Base-by-base conservation (phyloP, 2,888 invertebrate species). In the Nycteola revayana region DNA sequence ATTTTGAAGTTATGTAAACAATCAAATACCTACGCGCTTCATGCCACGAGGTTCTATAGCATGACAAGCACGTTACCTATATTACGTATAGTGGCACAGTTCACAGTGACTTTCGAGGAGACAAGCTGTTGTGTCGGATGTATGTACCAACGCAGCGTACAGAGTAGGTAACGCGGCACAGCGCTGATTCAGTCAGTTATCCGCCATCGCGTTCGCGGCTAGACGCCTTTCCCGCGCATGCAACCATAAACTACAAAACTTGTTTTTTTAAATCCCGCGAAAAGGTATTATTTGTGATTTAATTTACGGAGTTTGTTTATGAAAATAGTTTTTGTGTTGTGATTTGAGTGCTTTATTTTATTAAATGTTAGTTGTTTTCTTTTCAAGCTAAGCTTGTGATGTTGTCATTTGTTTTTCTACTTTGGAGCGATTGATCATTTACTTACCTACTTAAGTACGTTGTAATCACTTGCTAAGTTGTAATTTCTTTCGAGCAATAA, bases 201-300 rank as follows among this genome's bases (percentile, higher is more conserved):
- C 14, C 14, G 14, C 49, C 54, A 66, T 58, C 52, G 67, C 63
- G 68, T 50, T 50, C 54, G 65, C 59, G 69, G 49, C 35, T 61
- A 62, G 74, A 56, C 79, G 84, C 52, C 70, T 80, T 74, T 77
- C 66, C 66, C 77, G 76, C 73, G 68, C 49, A 40, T 60, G 60
- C 3, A 9, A 48, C 59, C 66, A 77, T 66, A 77, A 67, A 77
- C 60, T 57, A 71, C 18, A 48, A 32, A 48, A 3, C n/a, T 5
- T 21, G 2, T 21, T n/a, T n/a, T 31, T 42, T 42, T 56, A 62
- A 67, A 63, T 79, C 70, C 74, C 77, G 75, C 70, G 73, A 43
- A 59, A 71, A 82, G 78, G 76, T 79, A 81, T n/a, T n/a, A 71
- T 49, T 21, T n/a, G 21, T n/a, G 21, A 21, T 3, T n/a, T n/a